Evolutionary conservation across 2,888 invertebrate species (phyloP).

Genomic region (Bhutanitis thaidina): DNA sequence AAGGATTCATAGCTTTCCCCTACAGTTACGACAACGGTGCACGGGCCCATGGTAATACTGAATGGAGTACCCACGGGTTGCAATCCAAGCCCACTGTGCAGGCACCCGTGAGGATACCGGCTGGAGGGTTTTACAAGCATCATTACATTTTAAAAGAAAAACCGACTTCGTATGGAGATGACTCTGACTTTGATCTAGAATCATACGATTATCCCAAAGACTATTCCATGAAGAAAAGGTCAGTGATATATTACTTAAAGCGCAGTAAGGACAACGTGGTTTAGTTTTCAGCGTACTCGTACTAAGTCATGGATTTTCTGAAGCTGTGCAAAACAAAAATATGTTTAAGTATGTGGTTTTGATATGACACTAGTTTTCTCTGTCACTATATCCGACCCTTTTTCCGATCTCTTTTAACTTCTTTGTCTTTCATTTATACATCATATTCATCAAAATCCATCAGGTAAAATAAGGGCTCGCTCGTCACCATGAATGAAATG

Average conservation of each 20-base stretch:
- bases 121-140: constrained; percentile 58
- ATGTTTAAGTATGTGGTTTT: no score
- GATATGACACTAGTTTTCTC: no score
- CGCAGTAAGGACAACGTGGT: no score
- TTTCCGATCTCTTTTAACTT: no score
- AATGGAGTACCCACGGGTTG: constrained; percentile 37
- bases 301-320: no score
- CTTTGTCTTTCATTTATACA: no score
- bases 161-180: constrained; percentile 33
- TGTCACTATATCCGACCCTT: no score
- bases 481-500: no score
- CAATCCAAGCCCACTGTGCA: constrained; percentile 54
- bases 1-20: constrained; percentile 44
- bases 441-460: no score
- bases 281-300: no score
- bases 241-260: not conserved
- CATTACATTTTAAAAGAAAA: constrained; percentile 52
- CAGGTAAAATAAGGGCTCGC: no score
- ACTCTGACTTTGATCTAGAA: constrained; percentile 42
- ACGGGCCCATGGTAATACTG: constrained; percentile 33
- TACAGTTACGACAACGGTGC: constrained; percentile 48
- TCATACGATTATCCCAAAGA: constrained; percentile 42
- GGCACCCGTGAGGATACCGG: constrained; percentile 43
- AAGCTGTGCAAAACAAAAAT: no score
- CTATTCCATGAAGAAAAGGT: constrained; percentile 34